Base-by-base conservation (phyloP, 2,888 invertebrate species). In the Catocala fraxini region DNA sequence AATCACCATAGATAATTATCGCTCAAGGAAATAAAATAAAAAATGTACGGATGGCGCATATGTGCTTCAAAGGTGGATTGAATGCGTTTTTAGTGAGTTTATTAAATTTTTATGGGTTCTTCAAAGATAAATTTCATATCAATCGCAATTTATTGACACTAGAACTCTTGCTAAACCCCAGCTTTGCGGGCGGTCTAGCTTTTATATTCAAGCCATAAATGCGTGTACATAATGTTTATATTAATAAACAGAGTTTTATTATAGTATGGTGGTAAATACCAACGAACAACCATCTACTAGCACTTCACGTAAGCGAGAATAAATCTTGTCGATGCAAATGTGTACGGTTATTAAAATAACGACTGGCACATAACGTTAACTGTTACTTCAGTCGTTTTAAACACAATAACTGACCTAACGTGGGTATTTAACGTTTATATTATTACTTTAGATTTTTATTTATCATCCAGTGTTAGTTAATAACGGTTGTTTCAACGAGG, bases 301-400 rank as follows among this genome's bases (percentile, higher is more conserved):
- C 51, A 62, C 58, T 62, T 46, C 45, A 53, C 55, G 13, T 55
- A 55, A 67, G 60, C 62, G 52, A 61, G 56, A 65, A 73, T 53
- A 70, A 63, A 71, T 67, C 53, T 55, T 49, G 48, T 51, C 48
- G 59, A 70, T 70, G 59, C 75, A 65, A 72, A 75, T 74, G 59
- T 63, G 64, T 33, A 55, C 53, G 60, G 75, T 72, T 56, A 72
- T 72, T 73, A 70, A 72, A 73, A 64, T 70, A 65, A 73, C 64
- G 67, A 67, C 70, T 70, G 48, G 46, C 66, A 61, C 63, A 60
- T 67, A 68, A 65, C 61, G 45, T 57, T 71, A 65, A 70, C 68
- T 48, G 65, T 74, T 62, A 72, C 59, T 70, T 52, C 42, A 65
- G 60, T 69, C 57, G 63, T 65, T 72, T 61, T 49, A 13, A 49